Evolutionary conservation across 2,888 invertebrate genomes (phyloP).

Genomic region (Synergus japonicus): DNA sequence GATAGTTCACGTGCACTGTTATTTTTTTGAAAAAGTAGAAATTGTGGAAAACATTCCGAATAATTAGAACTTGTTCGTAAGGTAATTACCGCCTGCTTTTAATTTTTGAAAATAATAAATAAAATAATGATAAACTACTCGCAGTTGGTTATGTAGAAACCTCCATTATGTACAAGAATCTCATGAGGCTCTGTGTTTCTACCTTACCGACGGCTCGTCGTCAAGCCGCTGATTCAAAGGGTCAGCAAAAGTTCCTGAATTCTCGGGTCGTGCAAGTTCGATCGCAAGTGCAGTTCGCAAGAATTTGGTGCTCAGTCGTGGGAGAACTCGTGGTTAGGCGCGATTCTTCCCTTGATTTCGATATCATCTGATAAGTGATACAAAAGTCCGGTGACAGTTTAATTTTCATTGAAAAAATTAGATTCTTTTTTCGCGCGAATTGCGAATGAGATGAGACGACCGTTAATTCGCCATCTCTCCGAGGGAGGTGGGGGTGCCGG

Average conservation of each 20-base stretch:
- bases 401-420: background rate
- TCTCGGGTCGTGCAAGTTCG: slow-evolving; percentile 18
- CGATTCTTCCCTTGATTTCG: slow-evolving; percentile 33
- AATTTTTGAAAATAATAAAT: background rate
- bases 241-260: slow-evolving; percentile 1
- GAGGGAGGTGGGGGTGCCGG: slow-evolving; percentile 70
- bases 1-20: no score
- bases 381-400: background rate
- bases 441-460: slow-evolving; percentile 69
- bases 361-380: slow-evolving; percentile 22
- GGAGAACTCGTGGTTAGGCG: slow-evolving; percentile 60
- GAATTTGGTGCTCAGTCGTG: slow-evolving; percentile 62
- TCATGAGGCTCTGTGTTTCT: background rate
- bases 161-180: background rate
- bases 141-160: background rate
- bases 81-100: no score
- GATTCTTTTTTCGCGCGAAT: background rate
- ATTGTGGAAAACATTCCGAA: no score
- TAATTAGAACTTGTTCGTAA: no score
- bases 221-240: background rate
- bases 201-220: no score
- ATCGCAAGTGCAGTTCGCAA: slow-evolving; percentile 46
- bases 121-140: no score
- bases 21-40: no score
- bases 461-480: slow-evolving; percentile 73